Conservation (phyloP, 2,797 vertebrate genomes). For the Apodemus agrarius region DNA sequence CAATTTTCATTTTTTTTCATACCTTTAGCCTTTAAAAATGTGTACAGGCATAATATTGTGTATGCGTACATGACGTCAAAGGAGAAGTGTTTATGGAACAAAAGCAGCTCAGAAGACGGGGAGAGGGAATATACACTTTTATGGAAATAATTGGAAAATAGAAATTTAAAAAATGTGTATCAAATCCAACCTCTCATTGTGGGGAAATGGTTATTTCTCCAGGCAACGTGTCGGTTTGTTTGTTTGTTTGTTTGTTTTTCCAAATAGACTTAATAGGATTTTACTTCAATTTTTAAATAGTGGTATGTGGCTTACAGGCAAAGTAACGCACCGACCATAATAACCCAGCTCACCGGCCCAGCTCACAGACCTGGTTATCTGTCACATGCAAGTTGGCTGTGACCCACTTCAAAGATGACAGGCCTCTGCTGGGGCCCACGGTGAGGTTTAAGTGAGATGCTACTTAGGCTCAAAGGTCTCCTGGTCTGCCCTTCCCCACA, state of each 20-base stretch:
- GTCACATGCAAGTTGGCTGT: not conserved
- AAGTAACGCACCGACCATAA: not conserved
- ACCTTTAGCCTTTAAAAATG: constrained; percentile 2
- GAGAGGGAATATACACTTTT: not conserved
- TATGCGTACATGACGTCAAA: not conserved
- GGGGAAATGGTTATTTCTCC: not conserved
- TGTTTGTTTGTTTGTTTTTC: not conserved
- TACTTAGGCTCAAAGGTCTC: not conserved
- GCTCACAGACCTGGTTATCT: not conserved
- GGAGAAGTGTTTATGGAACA: not conserved
- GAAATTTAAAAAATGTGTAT: not conserved
- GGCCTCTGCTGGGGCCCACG: not conserved
- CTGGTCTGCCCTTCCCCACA: not conserved
- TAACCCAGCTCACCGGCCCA: not conserved
- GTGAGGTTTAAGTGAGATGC: not conserved
- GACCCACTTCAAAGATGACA: not conserved
- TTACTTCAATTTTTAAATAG: not conserved
- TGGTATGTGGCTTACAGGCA: not conserved
- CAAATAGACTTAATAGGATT: not conserved
- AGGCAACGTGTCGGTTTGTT: not conserved
- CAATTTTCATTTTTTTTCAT: not conserved
- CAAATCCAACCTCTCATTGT: constrained; percentile 26
- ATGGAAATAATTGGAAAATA: not conserved
- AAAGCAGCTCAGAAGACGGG: not conserved
- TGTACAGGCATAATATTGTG: not conserved